These are phyloP conservation scores for Drosophila parvula DNA, from an alignment of 1,140 invertebrate species.

Conservation along the genomic window DNA sequence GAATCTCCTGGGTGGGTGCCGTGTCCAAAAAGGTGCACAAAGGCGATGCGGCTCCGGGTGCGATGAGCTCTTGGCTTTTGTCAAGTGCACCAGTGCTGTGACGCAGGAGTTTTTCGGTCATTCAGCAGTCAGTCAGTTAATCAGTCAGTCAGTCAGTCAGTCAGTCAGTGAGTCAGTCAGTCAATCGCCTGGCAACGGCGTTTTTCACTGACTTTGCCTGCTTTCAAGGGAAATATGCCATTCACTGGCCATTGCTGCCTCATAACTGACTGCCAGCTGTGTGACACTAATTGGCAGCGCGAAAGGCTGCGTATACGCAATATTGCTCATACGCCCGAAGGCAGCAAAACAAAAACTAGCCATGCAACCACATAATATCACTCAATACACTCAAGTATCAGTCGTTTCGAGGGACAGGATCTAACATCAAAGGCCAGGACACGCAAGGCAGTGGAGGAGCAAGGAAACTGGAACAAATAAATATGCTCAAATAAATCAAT, in stretches of 20 bases:
- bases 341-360: neutral
- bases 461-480: slow-evolving; percentile 17
- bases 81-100: slow-evolving; percentile 1
- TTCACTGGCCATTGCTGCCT: neutral
- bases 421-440: neutral
- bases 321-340: slow-evolving; percentile 35
- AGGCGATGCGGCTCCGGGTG: neutral
- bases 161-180: neutral
- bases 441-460: no score
- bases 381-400: no score
- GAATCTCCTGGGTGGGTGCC: neutral
- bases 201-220: neutral
- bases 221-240: neutral
- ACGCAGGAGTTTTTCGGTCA: neutral
- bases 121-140: neutral
- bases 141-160: neutral
- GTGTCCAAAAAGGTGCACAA: slow-evolving; percentile 1
- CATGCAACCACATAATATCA: neutral
- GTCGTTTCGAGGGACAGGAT: no score
- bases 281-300: neutral
- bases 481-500: slow-evolving; percentile 50
- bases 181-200: slow-evolving; percentile 1
- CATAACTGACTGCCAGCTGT: neutral
- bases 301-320: slow-evolving; percentile 17
- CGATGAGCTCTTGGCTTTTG: slow-evolving; percentile 6